Conservation (phyloP, 2,113 vertebrate genomes). For the Suncus etruscus region DNA sequence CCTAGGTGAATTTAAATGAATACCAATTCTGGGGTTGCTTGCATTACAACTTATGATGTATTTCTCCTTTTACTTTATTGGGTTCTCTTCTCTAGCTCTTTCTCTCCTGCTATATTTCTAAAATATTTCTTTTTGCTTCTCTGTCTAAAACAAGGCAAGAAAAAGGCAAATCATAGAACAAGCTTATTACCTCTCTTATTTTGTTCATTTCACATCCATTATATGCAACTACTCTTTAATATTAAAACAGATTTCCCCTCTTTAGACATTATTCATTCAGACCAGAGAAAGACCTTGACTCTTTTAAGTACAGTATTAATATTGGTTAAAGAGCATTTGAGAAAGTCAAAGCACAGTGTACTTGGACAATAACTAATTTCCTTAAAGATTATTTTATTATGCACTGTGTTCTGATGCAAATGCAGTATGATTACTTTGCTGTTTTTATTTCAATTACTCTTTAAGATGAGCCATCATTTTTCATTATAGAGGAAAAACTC, state of each 20-base stretch:
- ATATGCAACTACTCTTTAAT: conserved; percentile 1
- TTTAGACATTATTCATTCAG: conserved; percentile 15
- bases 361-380: conserved; percentile 72
- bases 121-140: no score
- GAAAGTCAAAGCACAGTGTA: conserved; percentile 45
- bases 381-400: conserved; percentile 73
- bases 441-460: conserved; percentile 70
- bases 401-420: conserved; percentile 64
- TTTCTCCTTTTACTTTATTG: no score
- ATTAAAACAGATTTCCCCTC: conserved; percentile 43
- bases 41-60: no score
- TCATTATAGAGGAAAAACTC: conserved; percentile 63
- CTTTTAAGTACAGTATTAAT: conserved; percentile 51
- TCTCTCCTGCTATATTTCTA: no score
- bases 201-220: neutral
- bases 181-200: neutral
- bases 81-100: no score
- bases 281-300: conserved; percentile 52
- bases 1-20: neutral
- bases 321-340: conserved; percentile 46
- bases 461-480: conserved; percentile 70
- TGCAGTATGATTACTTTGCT: conserved; percentile 58
- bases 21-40: no score
- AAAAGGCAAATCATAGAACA: neutral
- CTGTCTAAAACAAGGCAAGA: no score